These are phyloP conservation scores for Petromus typicus DNA, from an alignment of 2,113 vertebrate species.

Conservation along the genomic window DNA sequence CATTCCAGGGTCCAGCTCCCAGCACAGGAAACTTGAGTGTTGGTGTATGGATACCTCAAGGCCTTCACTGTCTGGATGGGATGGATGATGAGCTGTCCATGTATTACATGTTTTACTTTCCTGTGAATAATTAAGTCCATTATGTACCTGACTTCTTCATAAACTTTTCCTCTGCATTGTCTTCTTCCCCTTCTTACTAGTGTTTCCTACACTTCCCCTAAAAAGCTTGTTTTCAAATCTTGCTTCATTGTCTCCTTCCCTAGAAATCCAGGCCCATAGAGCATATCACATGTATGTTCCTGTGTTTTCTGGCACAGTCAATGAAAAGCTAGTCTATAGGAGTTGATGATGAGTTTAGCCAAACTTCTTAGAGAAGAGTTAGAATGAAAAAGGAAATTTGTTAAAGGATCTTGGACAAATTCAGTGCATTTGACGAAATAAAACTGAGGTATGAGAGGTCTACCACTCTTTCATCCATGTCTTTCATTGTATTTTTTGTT, in stretches of 20 bases:
- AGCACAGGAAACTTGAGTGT: neutral
- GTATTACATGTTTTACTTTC: neutral
- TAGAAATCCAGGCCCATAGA: neutral
- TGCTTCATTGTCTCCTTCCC: neutral
- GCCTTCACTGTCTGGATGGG: neutral
- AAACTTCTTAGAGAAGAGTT: neutral
- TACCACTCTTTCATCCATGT: neutral
- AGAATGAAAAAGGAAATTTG: neutral
- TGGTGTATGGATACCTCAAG: neutral
- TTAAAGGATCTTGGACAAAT: neutral
- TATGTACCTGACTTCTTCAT: neutral
- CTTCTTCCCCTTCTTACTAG: neutral
- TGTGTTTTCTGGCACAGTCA: neutral
- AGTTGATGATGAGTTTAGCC: neutral
- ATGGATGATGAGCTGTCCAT: neutral
- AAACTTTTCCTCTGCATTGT: neutral
- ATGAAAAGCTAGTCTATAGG: too few relatives aligned
- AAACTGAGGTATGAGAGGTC: neutral
- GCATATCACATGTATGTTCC: neutral
- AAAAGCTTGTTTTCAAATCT: neutral
- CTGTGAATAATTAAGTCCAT: too few relatives aligned
- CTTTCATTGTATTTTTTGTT: neutral
- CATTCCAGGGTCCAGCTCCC: neutral
- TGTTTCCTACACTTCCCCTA: neutral
- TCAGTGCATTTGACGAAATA: neutral